Evolutionary conservation across 2,113 vertebrate genomes (phyloP).

Genomic region (Macrotus californicus): DNA sequence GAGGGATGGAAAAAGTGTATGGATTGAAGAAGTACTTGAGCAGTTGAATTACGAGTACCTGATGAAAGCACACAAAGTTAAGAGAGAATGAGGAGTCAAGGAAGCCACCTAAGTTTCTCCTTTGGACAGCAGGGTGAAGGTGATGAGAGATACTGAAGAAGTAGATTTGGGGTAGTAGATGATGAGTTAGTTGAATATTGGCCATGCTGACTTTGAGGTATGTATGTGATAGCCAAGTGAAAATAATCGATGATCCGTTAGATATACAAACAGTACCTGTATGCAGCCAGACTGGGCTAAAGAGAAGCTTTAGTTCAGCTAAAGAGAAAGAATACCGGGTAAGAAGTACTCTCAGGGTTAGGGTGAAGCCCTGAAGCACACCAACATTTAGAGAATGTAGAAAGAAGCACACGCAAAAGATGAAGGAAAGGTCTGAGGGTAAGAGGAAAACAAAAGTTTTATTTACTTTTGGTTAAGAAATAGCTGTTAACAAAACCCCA

Average conservation of each 20-base stretch:
- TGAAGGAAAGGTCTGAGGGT: background rate
- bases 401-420: background rate
- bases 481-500: background rate
- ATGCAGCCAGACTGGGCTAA: background rate
- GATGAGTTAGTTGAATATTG: background rate
- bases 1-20: background rate
- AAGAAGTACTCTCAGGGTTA: background rate
- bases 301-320: background rate
- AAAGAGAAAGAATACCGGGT: background rate
- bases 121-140: background rate
- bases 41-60: background rate
- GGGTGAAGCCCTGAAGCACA: background rate
- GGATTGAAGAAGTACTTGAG: background rate
- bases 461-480: constrained; percentile 12
- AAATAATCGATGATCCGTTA: background rate
- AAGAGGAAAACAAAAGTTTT: background rate
- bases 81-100: background rate
- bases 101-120: background rate
- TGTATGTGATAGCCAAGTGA: background rate
- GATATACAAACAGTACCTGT: background rate
- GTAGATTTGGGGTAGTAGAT: background rate
- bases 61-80: background rate
- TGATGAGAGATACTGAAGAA: background rate
- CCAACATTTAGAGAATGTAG: background rate
- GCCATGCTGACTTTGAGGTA: background rate